These are phyloP conservation scores for Amblyopsis hoosieri DNA, from an alignment of 2,797 vertebrate genomes.

Conservation along the genomic window DNA sequence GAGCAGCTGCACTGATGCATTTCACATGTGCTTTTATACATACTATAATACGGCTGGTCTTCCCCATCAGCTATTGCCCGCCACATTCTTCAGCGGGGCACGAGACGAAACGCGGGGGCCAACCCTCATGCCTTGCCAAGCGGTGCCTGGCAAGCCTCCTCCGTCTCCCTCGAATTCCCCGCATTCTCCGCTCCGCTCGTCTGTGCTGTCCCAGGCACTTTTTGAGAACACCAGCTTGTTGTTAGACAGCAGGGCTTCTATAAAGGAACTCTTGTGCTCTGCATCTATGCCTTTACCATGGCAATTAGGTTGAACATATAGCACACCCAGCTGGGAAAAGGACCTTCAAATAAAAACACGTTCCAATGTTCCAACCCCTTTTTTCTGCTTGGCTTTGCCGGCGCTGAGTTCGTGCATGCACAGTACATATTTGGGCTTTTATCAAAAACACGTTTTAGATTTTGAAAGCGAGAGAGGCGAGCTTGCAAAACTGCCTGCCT, in stretches of 20 bases:
- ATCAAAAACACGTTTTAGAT: slow-evolving; percentile 6
- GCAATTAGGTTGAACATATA: slow-evolving; percentile 53
- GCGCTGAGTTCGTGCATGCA: slow-evolving; percentile 23
- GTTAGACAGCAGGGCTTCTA: slow-evolving; percentile 49
- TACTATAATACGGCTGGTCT: slow-evolving; percentile 16
- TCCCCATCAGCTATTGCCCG: slow-evolving; percentile 27
- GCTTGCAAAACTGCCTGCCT: background rate
- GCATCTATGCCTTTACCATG: slow-evolving; percentile 32
- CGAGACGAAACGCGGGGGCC: slow-evolving; percentile 36
- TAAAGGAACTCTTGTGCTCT: slow-evolving; percentile 52
- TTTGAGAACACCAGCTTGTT: slow-evolving; percentile 55
- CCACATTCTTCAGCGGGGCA: slow-evolving; percentile 34
- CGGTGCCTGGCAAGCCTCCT: background rate
- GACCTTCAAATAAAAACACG: slow-evolving; percentile 27
- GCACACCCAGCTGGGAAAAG: slow-evolving; percentile 57
- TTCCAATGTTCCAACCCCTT: slow-evolving; percentile 14
- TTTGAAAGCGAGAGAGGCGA: background rate
- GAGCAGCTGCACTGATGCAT: slow-evolving; percentile 9
- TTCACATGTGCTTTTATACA: slow-evolving; percentile 14
- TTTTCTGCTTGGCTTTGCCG: slow-evolving; percentile 20
- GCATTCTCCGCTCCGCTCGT: slow-evolving; percentile 11
- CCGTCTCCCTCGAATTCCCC: background rate
- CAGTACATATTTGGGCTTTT: slow-evolving; percentile 4
- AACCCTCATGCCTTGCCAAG: slow-evolving; percentile 22
- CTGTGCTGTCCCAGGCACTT: slow-evolving; percentile 33